Percentiles rank a stretch among this genome's conserved stretches.
Evolutionary conservation across 2,888 invertebrate genomes (phyloP).

Genomic region (Cerastis leucographa): DNA sequence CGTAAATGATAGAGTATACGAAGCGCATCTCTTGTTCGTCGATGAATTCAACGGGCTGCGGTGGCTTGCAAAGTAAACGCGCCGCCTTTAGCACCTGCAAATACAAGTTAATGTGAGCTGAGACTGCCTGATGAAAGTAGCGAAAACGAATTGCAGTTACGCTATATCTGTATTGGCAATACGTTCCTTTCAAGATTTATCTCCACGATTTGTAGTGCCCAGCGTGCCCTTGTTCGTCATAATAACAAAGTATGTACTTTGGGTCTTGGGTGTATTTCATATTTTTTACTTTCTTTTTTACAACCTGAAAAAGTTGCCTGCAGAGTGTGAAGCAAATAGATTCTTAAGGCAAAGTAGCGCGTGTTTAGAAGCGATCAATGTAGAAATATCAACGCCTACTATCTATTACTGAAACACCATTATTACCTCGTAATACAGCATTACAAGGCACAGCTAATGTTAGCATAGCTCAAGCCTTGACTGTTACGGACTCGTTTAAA

Average conservation of each 20-base stretch:
- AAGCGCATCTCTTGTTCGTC: conserved; percentile 94
- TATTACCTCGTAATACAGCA: conserved; percentile 42
- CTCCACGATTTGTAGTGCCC: background rate
- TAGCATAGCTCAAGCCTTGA: conserved; percentile 43
- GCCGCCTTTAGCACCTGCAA: conserved; percentile 90
- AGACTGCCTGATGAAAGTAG: background rate
- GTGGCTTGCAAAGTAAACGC: conserved; percentile 88
- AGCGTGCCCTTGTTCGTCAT: background rate
- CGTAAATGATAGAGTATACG: conserved; percentile 93
- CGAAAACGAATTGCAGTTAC: background rate
- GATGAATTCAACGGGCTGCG: conserved; percentile 86
- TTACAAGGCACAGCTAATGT: conserved; percentile 36
- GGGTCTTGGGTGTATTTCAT: background rate
- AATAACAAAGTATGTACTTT: too few relatives aligned
- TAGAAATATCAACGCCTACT: conserved; percentile 44
- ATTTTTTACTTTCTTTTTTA: background rate
- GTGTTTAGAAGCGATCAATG: conserved; percentile 59
- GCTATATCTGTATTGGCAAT: background rate
- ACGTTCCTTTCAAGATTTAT: background rate
- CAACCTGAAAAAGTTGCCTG: background rate
- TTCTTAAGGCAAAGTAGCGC: conserved; percentile 46
- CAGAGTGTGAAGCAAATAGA: conserved; percentile 37
- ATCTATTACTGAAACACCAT: conserved; percentile 50
- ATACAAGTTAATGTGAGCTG: background rate
- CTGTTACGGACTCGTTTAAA: conserved; percentile 49